Base-by-base conservation (phyloP, 2,113 vertebrate genomes). In the Theropithecus gelada region DNA sequence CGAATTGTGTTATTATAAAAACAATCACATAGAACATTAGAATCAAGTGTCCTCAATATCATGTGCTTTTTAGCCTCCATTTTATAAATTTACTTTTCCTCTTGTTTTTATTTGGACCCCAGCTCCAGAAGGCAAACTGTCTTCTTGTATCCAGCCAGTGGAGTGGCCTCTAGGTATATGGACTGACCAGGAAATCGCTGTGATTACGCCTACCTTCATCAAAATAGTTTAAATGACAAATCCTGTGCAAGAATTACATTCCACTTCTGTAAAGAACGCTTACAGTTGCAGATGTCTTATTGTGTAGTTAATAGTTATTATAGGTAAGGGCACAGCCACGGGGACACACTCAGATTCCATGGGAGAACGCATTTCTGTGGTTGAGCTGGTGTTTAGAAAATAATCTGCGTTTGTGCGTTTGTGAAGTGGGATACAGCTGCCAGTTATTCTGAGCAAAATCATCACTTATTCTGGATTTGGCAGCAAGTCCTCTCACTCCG, bases 131-230 rank as follows among this genome's bases (percentile, higher is more conserved):
- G 25, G 12, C 27, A 32, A 30, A 25, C 8, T 1, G 2, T 17
- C 18, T 38, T 35, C 55, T n/a, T 8, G 3, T 17, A 55, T 6
- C 55, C 25, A 13, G 43, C 2, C 16, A 50, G 35, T 22, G 30
- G 35, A 16, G 59, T 0, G 59, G 38, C 35, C 4, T 45, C 20
- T 59, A 59, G 22, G 40, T 9, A 0, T 43, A 0, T 43, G n/a
- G 30, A 52, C 2, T 55, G 35, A 48, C 35, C 25, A 55, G 52
- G 35, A 82, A 86, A 17, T 75, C 40, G 23, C 48, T 16, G 10
- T 61, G 14, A 82, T 73, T 83, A 78, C 32, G 76, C 86, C 25
- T 40, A 52, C 43, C 89, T 90, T 82, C 55, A 72, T 55, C 20
- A 38, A 82, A 85, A 14, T 75, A 82, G 48, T 55, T 66, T 48